Percentiles rank a stretch among this genome's conserved stretches.
Evolutionary conservation across 2,888 invertebrate species (phyloP).

Genomic region (Criorhina ranunculi): DNA sequence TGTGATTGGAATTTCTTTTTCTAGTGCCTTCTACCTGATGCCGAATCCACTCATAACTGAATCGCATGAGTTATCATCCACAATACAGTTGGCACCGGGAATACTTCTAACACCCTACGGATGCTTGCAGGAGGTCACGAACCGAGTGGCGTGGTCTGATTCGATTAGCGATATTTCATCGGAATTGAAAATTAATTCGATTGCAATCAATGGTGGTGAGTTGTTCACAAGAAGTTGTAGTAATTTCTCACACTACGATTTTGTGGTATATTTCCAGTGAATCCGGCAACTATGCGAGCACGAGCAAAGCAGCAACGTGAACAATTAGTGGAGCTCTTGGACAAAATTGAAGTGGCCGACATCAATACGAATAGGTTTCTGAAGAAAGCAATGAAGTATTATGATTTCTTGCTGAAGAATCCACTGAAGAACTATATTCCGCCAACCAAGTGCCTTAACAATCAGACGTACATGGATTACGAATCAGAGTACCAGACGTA

Average conservation of each 20-base stretch:
- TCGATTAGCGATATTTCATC: constrained; percentile 80
- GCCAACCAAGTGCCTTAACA: constrained; percentile 79
- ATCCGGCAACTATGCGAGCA: constrained; percentile 79
- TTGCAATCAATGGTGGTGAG: constrained; percentile 82
- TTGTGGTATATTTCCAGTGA: constrained; percentile 79
- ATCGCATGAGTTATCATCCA: constrained; percentile 81
- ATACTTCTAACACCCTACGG: constrained; percentile 82
- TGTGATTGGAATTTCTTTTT: constrained; percentile 44
- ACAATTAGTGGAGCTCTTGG: constrained; percentile 81
- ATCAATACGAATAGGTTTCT: constrained; percentile 80
- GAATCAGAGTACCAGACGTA: constrained; percentile 83
- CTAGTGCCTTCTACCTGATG: constrained; percentile 80
- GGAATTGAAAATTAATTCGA: constrained; percentile 82
- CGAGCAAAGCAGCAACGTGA: constrained; percentile 81
- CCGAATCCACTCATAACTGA: constrained; percentile 83
- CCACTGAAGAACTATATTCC: constrained; percentile 82
- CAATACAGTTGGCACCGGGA: constrained; percentile 82
- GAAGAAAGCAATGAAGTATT: constrained; percentile 80
- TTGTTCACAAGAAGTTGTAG: constrained; percentile 32
- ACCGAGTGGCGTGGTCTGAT: constrained; percentile 82
- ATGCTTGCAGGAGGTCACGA: constrained; percentile 82
- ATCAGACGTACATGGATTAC: constrained; percentile 82
- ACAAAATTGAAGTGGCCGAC: constrained; percentile 80
- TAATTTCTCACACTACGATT: constrained; percentile 42
- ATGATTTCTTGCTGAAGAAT: constrained; percentile 81